These are phyloP conservation scores for Parochlus steinenii DNA, from an alignment of 2,888 invertebrate species.

Conservation along the genomic window DNA sequence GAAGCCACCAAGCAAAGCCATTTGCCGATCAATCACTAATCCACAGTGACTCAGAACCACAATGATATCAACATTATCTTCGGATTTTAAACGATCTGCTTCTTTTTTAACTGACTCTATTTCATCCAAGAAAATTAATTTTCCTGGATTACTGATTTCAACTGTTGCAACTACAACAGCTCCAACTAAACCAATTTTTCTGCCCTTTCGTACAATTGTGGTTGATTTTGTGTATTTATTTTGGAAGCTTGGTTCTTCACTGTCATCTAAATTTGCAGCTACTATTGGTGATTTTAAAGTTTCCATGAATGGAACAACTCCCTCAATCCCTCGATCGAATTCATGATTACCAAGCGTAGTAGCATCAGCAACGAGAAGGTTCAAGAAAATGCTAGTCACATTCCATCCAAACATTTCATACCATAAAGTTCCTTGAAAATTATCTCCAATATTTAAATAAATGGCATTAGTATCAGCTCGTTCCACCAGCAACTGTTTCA, in stretches of 20 bases:
- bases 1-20: conserved; percentile 46
- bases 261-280: conserved; percentile 58
- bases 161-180: conserved; percentile 49
- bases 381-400: conserved; percentile 57
- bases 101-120: conserved; percentile 46
- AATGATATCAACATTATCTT: conserved; percentile 54
- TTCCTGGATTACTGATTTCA: conserved; percentile 47
- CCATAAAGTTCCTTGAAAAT: conserved; percentile 76
- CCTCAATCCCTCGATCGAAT: conserved; percentile 60
- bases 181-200: conserved; percentile 63
- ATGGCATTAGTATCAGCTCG: conserved; percentile 37
- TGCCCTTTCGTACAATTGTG: conserved; percentile 41
- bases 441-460: conserved; percentile 67
- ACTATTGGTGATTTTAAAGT: conserved; percentile 46
- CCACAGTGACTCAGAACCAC: conserved; percentile 72
- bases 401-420: conserved; percentile 59
- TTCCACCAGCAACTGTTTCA: conserved; percentile 30
- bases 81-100: conserved; percentile 39
- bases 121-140: conserved; percentile 50
- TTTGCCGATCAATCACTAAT: conserved; percentile 43
- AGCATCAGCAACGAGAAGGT: conserved; percentile 56
- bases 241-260: conserved; percentile 44
- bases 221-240: conserved; percentile 45
- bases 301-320: conserved; percentile 52
- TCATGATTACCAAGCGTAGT: conserved; percentile 80